Base-by-base conservation (phyloP, 2,113 vertebrate species). In the Aplodontia rufa region DNA sequence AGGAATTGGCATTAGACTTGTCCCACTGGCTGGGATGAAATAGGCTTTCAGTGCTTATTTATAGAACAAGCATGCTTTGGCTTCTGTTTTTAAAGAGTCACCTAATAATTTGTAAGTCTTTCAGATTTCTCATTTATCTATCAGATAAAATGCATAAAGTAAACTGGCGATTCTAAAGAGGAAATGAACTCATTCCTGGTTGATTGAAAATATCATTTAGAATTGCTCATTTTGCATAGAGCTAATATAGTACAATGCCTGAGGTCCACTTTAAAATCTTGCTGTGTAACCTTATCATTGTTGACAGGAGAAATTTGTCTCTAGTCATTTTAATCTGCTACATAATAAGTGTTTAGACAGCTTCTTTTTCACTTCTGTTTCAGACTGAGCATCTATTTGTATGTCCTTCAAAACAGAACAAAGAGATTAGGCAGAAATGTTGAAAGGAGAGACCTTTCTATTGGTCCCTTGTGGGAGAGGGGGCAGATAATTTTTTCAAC, bases 181-280 rank as follows among this genome's bases (percentile, higher is more conserved):
- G 12, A 89, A 69, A 28, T 64, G 68, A 85, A 74, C 47, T 86
- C 35, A 42, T 90, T 90, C 35, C 42, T 47, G 40, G 74, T 62
- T 53, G 47, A 91, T 82, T 87, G 79, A 76, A 45, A 87, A 9
- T 53, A 64, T 66, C 62, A 85, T 94, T 89, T 74, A 68, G 85
- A 90, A 42, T 24, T 83, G n/a, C 40, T 96, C 19, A 35, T 92
- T 94, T 92, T 95, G 55, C 55, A 55, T 51, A 82, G 49, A 85
- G 76, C 75, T 66, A 82, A 51, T 78, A 45, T 45, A 64, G 30
- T 40, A 20, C 49, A 49, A 47, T 19, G 66, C 37, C 32, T 4
- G 8, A 91, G 58, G 28, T 87, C 66, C 16, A 24, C 68, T 92
- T 83, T 93, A 83, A 91, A 87, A 90, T 55, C 53, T 51, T 32